phyloP scores from a whole-genome alignment of 2,113 vertebrate species.

The Parus major region DNA sequence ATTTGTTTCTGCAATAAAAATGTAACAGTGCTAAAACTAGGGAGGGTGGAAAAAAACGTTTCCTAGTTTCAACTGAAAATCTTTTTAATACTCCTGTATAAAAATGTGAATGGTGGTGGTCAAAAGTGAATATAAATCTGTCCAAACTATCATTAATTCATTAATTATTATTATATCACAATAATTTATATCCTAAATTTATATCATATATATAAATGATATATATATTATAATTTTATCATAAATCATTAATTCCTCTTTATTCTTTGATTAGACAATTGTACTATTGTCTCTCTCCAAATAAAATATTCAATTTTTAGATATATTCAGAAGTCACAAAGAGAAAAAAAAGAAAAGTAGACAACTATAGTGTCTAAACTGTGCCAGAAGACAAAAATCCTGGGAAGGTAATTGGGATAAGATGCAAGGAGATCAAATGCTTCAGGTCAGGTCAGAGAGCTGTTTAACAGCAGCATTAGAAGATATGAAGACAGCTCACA shows the following conservation, averaged over 20 bases:
- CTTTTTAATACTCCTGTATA: background rate
- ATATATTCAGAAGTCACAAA: background rate
- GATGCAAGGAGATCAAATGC: background rate
- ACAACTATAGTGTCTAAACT: background rate
- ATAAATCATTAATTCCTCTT: background rate
- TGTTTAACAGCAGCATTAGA: background rate
- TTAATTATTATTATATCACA: no score
- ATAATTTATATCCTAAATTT: no score
- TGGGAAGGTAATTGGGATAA: accelerated
- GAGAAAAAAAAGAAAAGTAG: background rate
- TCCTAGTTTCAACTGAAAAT: background rate
- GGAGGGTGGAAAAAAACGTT: background rate
- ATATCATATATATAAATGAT: no score
- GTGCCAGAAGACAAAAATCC: conserved; percentile 22
- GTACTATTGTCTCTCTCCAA: background rate
- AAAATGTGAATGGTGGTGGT: background rate
- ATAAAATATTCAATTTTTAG: background rate
- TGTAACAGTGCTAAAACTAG: background rate
- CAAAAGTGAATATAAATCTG: background rate
- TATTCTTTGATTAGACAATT: background rate
- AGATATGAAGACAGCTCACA: background rate
- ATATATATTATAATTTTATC: no score
- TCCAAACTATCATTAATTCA: background rate
- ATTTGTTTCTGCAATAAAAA: background rate
- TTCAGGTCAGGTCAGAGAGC: background rate